Conservation (phyloP, 2,113 vertebrate genomes). For the Machaerirhynchus nigripectus region DNA sequence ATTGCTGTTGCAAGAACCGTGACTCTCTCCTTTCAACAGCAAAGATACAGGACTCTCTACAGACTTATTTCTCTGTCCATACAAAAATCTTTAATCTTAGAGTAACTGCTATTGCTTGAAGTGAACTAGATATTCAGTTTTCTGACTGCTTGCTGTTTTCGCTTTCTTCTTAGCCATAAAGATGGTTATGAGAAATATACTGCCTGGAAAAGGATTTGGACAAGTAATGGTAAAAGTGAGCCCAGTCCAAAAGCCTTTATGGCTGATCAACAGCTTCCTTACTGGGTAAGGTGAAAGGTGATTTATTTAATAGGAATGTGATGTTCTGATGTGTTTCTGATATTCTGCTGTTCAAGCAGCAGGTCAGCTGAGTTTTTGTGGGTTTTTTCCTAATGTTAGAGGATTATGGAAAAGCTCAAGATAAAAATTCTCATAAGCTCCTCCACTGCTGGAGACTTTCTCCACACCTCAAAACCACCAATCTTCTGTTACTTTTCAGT, state of each 20-base stretch:
- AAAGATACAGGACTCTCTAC: not conserved
- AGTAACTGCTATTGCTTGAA: not conserved
- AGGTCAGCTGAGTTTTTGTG: not conserved
- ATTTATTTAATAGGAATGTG: not conserved
- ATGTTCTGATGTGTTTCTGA: not conserved
- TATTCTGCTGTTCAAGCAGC: not conserved
- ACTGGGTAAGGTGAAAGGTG: slow-evolving; percentile 81
- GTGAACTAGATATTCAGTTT: not conserved
- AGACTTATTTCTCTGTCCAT: not conserved
- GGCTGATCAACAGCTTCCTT: slow-evolving; percentile 97
- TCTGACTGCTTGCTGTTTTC: not conserved
- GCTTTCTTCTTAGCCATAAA: slow-evolving; percentile 85
- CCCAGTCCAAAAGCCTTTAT: slow-evolving; percentile 98
- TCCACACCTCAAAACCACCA: not conserved
- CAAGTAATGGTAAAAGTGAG: slow-evolving; percentile 95
- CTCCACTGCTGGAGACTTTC: not conserved
- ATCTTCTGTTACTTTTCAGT: not conserved
- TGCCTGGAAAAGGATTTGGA: slow-evolving; percentile 95
- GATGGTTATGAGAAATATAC: slow-evolving; percentile 94
- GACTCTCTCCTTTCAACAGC: not conserved
- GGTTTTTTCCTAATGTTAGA: not conserved
- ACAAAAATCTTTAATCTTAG: not conserved
- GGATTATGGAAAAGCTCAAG: not conserved
- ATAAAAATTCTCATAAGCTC: not conserved
- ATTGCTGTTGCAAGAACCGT: not conserved